These are phyloP conservation scores for Podarcis siculus DNA, from an alignment of 2,797 vertebrate species.

Conservation along the genomic window DNA sequence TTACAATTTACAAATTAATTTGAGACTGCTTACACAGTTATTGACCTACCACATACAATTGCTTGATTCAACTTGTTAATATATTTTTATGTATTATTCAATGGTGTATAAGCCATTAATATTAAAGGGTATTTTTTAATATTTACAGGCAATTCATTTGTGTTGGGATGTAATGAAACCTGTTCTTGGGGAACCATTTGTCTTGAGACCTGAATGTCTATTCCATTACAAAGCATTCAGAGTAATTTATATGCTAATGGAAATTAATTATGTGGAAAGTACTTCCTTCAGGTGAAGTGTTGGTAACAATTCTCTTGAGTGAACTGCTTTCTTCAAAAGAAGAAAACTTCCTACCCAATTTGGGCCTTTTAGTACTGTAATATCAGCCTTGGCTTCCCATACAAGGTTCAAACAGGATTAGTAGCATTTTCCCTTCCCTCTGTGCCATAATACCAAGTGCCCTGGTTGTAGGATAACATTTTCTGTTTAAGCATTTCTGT, in stretches of 20 bases:
- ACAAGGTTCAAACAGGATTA: not conserved
- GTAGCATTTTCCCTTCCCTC: not conserved
- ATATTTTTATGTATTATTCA: slow-evolving; percentile 11
- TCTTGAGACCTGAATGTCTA: not conserved
- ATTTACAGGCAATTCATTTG: slow-evolving; percentile 6
- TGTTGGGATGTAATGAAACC: not conserved
- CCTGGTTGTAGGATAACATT: not conserved
- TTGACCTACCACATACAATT: not conserved
- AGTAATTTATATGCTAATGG: slow-evolving; percentile 9
- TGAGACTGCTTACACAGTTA: not conserved
- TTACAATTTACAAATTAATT: slow-evolving; percentile 15
- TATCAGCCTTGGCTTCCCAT: not conserved
- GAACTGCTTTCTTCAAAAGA: not conserved
- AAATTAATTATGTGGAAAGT: not conserved
- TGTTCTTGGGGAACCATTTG: slow-evolving; percentile 3
- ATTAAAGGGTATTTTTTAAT: slow-evolving; percentile 22
- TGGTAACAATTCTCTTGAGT: not conserved
- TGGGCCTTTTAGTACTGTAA: not conserved
- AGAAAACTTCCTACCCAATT: not conserved
- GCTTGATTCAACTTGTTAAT: not conserved
- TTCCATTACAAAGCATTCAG: not conserved
- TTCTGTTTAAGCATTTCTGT: not conserved
- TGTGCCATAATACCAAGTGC: not conserved
- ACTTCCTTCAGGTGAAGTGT: not conserved
- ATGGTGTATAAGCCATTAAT: not conserved